Conservation (phyloP, 2,113 vertebrate genomes). For the Anhinga rufa region DNA sequence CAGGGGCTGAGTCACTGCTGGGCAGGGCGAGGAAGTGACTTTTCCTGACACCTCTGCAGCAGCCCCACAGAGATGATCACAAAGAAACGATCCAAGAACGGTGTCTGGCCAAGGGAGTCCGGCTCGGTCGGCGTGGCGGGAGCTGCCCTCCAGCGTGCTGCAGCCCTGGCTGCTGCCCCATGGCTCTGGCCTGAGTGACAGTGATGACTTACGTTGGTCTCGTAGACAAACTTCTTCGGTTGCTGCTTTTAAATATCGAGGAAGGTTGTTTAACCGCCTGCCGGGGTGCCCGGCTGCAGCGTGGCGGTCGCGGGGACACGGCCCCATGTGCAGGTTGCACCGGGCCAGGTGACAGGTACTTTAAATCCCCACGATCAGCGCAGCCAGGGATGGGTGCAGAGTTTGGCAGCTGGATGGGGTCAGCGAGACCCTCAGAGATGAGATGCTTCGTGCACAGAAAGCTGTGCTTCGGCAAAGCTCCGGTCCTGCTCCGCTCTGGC, state of each 20-base stretch:
- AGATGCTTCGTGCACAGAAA: no score
- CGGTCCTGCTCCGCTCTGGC: neutral
- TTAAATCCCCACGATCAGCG: no score
- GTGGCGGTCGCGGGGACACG: neutral
- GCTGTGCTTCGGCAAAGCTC: neutral
- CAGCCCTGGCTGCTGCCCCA: neutral
- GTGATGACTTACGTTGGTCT: neutral
- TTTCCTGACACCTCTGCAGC: neutral
- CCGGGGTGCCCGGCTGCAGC: neutral
- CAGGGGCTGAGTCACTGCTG: neutral
- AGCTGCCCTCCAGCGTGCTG: neutral
- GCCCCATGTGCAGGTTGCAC: neutral
- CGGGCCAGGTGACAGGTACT: rapidly evolving
- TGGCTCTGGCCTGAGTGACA: neutral
- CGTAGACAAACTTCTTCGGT: neutral
- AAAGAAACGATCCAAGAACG: neutral
- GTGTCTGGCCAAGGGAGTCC: neutral
- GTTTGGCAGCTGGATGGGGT: neutral
- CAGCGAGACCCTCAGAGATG: neutral
- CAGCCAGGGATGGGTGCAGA: neutral
- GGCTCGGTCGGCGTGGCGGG: rapidly evolving
- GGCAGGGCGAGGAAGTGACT: neutral
- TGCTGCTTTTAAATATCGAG: neutral
- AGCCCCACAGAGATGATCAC: neutral
- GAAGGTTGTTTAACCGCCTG: neutral